A percentile compares a stretch with the other conserved stretches of the same genome.
These are phyloP conservation scores for Gobio gobio DNA, from an alignment of 2,113 vertebrate genomes.

Conservation along the genomic window DNA sequence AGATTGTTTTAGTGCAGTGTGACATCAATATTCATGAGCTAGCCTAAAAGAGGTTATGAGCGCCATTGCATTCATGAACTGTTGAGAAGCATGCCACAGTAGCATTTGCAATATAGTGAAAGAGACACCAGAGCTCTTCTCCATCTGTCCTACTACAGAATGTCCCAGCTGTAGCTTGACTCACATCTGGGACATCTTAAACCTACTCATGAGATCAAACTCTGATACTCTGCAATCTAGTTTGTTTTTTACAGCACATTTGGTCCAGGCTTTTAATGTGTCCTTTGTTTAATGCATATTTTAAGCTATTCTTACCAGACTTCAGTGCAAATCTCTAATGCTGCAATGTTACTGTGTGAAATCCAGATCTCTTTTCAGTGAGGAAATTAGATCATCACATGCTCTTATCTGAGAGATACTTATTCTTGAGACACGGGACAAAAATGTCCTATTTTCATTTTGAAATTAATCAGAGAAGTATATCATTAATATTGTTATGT, in stretches of 20 bases:
- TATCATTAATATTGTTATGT: no score
- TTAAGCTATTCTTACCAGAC: slow-evolving; percentile 8
- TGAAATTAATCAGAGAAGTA: background rate
- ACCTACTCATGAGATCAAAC: slow-evolving; percentile 16
- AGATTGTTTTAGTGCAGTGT: background rate
- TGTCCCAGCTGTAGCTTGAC: slow-evolving; percentile 14
- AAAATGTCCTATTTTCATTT: background rate
- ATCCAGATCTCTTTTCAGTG: background rate
- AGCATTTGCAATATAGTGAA: background rate
- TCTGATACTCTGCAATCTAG: background rate
- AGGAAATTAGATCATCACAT: background rate
- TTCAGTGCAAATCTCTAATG: slow-evolving; percentile 27
- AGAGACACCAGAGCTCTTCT: background rate
- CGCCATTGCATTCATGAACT: background rate
- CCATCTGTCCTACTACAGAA: background rate
- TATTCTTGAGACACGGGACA: background rate
- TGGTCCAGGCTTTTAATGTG: slow-evolving; percentile 5
- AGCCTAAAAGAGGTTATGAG: background rate
- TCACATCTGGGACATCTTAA: slow-evolving; percentile 37
- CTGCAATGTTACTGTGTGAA: background rate
- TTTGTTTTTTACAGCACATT: background rate
- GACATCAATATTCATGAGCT: background rate
- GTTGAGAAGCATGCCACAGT: background rate
- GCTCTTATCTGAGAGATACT: background rate
- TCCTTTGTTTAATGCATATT: slow-evolving; percentile 7